Percentiles rank a stretch among this genome's conserved stretches.
These are phyloP conservation scores for Plutomurus gul DNA, from an alignment of 1,140 invertebrate genomes.

Conservation along the genomic window DNA sequence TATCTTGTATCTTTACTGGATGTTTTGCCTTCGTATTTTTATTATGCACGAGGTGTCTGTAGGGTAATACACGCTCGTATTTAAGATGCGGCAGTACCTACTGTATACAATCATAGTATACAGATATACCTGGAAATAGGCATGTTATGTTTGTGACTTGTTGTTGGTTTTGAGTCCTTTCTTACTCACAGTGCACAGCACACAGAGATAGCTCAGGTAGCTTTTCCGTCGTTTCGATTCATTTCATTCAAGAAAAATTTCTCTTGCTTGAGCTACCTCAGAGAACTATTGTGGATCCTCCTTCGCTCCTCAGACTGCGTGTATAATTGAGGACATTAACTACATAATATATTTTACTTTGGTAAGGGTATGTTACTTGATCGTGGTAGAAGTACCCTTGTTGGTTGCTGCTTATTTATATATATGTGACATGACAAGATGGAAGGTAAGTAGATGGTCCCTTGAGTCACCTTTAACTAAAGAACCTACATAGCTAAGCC, in stretches of 20 bases:
- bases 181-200: too few relatives aligned
- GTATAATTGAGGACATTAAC: constrained; percentile 12
- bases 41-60: too few relatives aligned
- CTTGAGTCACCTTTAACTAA: constrained; percentile 27
- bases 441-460: constrained; percentile 11
- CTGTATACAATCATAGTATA: too few relatives aligned
- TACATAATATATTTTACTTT: too few relatives aligned
- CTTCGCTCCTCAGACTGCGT: too few relatives aligned
- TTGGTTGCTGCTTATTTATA: constrained; percentile 15
- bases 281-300: too few relatives aligned
- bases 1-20: too few relatives aligned
- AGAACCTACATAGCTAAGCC: constrained; percentile 9
- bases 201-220: neutral
- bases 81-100: too few relatives aligned
- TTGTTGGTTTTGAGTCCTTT: neutral
- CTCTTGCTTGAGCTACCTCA: neutral
- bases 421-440: constrained; percentile 15
- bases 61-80: too few relatives aligned
- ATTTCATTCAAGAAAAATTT: constrained; percentile 28
- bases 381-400: neutral
- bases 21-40: too few relatives aligned
- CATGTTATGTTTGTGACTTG: neutral
- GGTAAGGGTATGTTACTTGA: too few relatives aligned
- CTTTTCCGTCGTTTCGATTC: neutral
- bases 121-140: too few relatives aligned